Conservation (phyloP, 2,888 invertebrate species). For the Lycophotia porphyrea region DNA sequence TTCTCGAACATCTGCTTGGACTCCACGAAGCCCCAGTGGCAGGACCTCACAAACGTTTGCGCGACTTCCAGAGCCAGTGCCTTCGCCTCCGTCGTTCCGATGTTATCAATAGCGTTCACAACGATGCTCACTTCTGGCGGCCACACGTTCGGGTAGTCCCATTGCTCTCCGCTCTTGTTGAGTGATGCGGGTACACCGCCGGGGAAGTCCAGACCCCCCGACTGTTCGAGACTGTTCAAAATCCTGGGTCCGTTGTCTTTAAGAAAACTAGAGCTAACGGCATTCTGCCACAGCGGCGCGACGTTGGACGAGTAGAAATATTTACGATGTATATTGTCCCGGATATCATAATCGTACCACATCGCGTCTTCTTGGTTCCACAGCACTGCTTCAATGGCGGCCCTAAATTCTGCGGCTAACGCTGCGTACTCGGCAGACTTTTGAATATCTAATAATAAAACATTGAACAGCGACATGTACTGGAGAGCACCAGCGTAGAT, state of each 20-base stretch:
- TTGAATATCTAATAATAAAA: conserved; percentile 84
- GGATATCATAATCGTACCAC: conserved; percentile 95
- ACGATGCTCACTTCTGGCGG: conserved; percentile 94
- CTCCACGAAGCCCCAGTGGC: conserved; percentile 91
- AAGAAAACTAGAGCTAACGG: conserved; percentile 82
- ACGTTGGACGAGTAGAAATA: conserved; percentile 94
- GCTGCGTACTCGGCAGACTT: conserved; percentile 88
- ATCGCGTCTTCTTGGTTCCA: conserved; percentile 94
- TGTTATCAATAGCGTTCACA: conserved; percentile 92
- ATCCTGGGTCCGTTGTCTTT: conserved; percentile 86
- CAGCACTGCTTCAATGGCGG: conserved; percentile 92
- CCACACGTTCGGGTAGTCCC: conserved; percentile 97
- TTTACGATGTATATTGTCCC: conserved; percentile 88
- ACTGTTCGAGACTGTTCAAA: conserved; percentile 88
- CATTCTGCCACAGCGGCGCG: conserved; percentile 93
- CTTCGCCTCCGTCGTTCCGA: conserved; percentile 89
- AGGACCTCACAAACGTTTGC: conserved; percentile 92
- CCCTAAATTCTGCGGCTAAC: conserved; percentile 89
- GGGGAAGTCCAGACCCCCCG: conserved; percentile 86
- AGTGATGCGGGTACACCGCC: conserved; percentile 94
- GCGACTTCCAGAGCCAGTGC: conserved; percentile 92
- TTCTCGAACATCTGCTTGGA: conserved; percentile 93
- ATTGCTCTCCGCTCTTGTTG: conserved; percentile 92
- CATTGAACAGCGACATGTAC: conserved; percentile 91
- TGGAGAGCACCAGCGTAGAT: conserved; percentile 93